phyloP scores from a whole-genome alignment of 2,888 invertebrate species.

The Acrobasis suavella region DNA sequence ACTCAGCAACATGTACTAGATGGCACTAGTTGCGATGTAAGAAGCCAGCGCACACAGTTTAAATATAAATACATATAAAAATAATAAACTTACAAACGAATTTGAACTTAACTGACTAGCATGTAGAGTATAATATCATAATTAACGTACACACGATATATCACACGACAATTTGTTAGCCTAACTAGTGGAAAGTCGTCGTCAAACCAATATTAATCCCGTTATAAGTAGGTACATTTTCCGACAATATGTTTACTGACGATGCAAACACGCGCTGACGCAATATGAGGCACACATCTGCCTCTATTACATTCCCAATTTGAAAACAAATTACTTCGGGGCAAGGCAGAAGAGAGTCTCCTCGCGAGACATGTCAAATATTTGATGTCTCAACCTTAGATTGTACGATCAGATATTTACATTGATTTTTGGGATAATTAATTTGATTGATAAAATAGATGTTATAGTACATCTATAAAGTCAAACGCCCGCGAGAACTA shows the following conservation, averaged over 20 bases:
- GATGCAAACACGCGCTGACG: not conserved
- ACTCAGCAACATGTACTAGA: not conserved
- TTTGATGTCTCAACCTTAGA: too few species aligned
- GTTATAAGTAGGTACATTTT: not conserved
- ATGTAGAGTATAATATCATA: conserved; percentile 7
- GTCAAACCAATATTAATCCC: not conserved
- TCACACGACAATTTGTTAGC: conserved; percentile 36
- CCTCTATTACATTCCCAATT: too few species aligned
- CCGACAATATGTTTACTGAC: not conserved
- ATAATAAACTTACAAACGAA: conserved; percentile 14
- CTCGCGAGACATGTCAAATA: too few species aligned
- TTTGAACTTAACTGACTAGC: conserved; percentile 15
- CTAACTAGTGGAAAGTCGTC: conserved; percentile 34
- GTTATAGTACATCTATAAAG: not conserved
- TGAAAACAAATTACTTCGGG: too few species aligned
- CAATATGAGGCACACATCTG: too few species aligned
- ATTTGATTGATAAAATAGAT: too few species aligned
- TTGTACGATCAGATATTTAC: too few species aligned
- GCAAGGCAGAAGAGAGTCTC: too few species aligned
- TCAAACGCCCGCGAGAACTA: not conserved
- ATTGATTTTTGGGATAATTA: too few species aligned
- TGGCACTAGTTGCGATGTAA: not conserved
- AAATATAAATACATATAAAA: too few species aligned
- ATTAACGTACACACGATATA: conserved; percentile 18
- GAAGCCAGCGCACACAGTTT: conserved; percentile 8